A percentile compares a stretch with the other conserved stretches of the same genome.
These are phyloP conservation scores for Cyclargus thomasi DNA, from an alignment of 1,140 invertebrate species.

Conservation along the genomic window DNA sequence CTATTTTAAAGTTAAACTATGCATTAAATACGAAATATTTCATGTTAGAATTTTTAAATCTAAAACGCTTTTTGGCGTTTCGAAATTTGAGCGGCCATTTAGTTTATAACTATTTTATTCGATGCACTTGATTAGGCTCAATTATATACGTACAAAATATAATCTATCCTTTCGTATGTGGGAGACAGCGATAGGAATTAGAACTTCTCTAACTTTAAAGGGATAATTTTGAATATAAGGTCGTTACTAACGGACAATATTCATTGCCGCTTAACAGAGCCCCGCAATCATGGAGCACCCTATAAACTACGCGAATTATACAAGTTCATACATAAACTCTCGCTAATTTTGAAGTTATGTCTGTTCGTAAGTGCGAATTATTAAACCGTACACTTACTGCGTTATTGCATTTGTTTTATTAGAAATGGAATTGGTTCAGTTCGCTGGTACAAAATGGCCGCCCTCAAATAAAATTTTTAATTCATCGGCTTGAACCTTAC, in stretches of 20 bases:
- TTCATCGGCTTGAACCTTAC: too few relatives aligned
- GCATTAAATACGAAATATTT: conserved; percentile 13
- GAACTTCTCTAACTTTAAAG: neutral
- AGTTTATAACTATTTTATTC: too few relatives aligned
- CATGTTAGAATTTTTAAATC: neutral
- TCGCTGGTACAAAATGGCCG: too few relatives aligned
- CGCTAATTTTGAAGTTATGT: conserved; percentile 34
- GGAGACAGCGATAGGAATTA: too few relatives aligned
- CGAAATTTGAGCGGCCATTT: too few relatives aligned
- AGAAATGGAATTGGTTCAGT: conserved; percentile 12
- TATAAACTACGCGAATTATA: conserved; percentile 49
- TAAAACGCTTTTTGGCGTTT: neutral
- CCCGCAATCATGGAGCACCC: conserved; percentile 46
- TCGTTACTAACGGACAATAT: conserved; percentile 37
- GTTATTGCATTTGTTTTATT: conserved; percentile 6
- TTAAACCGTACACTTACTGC: neutral
- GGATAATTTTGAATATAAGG: neutral
- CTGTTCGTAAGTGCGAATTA: conserved; percentile 10
- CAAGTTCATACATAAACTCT: conserved; percentile 36
- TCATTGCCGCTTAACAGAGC: conserved; percentile 44
- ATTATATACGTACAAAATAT: too few relatives aligned
- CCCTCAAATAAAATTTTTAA: too few relatives aligned
- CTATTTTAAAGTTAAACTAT: conserved; percentile 25
- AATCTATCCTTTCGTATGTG: too few relatives aligned
- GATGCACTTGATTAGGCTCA: too few relatives aligned